Conservation (phyloP, 2,113 vertebrate species). For the Puffinus mauretanicus region DNA sequence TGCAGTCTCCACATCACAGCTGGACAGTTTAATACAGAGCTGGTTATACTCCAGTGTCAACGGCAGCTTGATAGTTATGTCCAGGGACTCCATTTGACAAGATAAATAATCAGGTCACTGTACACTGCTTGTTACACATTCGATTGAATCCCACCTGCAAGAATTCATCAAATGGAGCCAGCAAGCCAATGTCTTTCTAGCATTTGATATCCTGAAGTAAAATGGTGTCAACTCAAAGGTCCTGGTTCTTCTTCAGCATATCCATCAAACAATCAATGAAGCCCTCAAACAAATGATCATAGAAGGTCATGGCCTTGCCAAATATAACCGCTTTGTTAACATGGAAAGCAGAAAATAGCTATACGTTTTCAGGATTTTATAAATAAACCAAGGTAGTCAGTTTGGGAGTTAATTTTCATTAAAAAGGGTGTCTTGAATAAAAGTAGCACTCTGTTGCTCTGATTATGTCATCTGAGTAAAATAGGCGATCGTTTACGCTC, state of each 20-base stretch:
- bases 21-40: background rate
- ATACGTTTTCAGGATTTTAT: background rate
- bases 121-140: background rate
- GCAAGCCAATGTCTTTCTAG: background rate
- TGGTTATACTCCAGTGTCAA: background rate
- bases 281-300: background rate
- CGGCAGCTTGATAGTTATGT: background rate
- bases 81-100: slow-evolving; percentile 23
- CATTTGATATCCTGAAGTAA: background rate
- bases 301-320: background rate
- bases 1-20: background rate
- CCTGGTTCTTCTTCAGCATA: background rate
- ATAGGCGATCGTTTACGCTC: background rate
- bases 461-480: background rate
- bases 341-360: background rate
- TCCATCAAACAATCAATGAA: background rate
- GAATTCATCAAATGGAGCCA: slow-evolving; percentile 2
- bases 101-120: slow-evolving; percentile 7
- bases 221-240: background rate
- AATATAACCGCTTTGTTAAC: background rate
- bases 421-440: background rate
- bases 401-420: background rate
- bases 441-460: background rate
- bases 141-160: background rate
- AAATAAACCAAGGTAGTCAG: background rate